A percentile compares a stretch with the other conserved stretches of the same genome.
These are phyloP conservation scores for Salticus scenicus DNA, from an alignment of 2,888 invertebrate genomes.

Conservation along the genomic window DNA sequence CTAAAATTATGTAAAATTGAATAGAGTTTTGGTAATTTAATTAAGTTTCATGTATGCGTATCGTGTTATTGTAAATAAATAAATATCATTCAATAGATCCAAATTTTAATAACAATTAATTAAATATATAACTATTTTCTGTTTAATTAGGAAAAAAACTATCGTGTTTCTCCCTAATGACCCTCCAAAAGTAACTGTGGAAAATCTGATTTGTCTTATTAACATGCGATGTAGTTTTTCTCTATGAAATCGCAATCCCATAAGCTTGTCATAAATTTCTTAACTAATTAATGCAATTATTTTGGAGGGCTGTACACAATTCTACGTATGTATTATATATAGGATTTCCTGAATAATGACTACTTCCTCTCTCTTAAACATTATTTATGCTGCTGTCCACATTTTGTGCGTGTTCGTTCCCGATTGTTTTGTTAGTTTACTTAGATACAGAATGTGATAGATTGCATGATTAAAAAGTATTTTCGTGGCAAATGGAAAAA, in stretches of 20 bases:
- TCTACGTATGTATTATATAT: not conserved
- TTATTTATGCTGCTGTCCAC: not conserved
- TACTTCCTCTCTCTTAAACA: not conserved
- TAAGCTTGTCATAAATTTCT: not conserved
- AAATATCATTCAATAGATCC: too few relatives aligned
- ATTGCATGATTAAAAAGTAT: not conserved
- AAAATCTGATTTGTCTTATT: too few relatives aligned
- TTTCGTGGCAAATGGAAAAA: not conserved
- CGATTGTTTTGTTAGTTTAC: not conserved
- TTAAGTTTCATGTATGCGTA: too few relatives aligned
- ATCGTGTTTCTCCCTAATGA: too few relatives aligned
- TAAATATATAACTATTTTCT: too few relatives aligned
- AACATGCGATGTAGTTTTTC: not conserved
- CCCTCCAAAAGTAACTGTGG: too few relatives aligned
- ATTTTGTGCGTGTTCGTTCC: not conserved
- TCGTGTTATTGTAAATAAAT: too few relatives aligned
- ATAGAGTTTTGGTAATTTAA: too few relatives aligned
- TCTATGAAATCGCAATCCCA: not conserved
- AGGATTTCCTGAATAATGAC: conserved; percentile 7
- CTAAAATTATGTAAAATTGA: too few relatives aligned
- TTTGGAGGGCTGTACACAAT: not conserved
- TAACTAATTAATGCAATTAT: conserved; percentile 5
- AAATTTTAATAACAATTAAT: too few relatives aligned
- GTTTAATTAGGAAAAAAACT: too few relatives aligned
- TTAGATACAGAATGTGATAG: not conserved